phyloP scores from a whole-genome alignment of 2,797 vertebrate species.

The Semaprochilodus insignis region DNA sequence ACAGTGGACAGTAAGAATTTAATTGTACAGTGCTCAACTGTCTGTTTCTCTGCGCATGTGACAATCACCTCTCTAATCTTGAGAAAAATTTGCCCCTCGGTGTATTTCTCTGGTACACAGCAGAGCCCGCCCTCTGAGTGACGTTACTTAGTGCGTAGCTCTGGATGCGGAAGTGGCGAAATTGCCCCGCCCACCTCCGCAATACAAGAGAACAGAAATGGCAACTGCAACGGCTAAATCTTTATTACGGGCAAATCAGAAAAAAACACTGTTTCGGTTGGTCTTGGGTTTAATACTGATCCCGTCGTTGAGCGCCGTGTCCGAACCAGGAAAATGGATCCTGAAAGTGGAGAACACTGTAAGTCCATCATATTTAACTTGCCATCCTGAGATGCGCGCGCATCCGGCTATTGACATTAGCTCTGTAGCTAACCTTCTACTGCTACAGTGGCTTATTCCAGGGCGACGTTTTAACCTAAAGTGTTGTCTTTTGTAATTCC shows the following conservation, averaged over 20 bases:
- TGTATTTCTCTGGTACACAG: neutral
- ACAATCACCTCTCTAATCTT: neutral
- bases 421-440: neutral
- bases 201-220: conserved; percentile 60
- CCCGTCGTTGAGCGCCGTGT: conserved; percentile 57
- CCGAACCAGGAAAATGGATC: conserved; percentile 76
- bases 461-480: neutral
- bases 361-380: conserved; percentile 59
- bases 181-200: conserved; percentile 1
- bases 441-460: neutral
- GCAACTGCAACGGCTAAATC: conserved; percentile 45
- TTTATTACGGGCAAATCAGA: conserved; percentile 21
- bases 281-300: conserved; percentile 37
- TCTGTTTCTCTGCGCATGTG: too few species aligned
- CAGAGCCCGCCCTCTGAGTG: conserved; percentile 32
- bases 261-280: conserved; percentile 49
- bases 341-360: conserved; percentile 66
- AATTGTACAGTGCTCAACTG: too few species aligned
- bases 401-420: neutral
- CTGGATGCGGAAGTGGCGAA: conserved; percentile 41
- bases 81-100: neutral
- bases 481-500: too few species aligned
- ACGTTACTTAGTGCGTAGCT: conserved; percentile 31
- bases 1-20: too few species aligned
- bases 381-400: conserved; percentile 24